Evolutionary conservation across 2,113 vertebrate species (phyloP).

Genomic region (Drymodes brunneopygia): DNA sequence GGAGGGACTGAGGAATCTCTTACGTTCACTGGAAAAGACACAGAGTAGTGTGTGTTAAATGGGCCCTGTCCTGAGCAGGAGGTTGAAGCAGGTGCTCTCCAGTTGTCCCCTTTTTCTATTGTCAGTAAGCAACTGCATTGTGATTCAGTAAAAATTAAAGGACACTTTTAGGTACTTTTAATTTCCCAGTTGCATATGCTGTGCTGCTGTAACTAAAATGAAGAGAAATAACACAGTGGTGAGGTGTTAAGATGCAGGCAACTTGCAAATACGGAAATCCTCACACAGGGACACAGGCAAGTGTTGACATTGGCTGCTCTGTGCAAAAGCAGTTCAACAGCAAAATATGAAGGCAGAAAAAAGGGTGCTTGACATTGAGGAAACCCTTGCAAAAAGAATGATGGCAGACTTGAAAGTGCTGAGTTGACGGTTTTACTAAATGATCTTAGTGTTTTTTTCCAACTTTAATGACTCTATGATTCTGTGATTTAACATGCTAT

Average conservation of each 20-base stretch:
- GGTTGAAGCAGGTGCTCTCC: neutral
- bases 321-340: neutral
- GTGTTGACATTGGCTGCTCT: neutral
- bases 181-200: neutral
- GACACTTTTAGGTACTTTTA: neutral
- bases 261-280: neutral
- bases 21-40: neutral
- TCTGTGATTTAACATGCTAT: neutral
- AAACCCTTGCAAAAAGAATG: neutral
- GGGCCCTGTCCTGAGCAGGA: accelerated
- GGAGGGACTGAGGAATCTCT: neutral
- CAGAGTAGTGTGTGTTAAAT: neutral
- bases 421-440: neutral
- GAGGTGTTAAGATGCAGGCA: neutral
- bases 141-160: neutral
- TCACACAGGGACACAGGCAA: neutral
- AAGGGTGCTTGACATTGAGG: neutral
- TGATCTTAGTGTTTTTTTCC: neutral
- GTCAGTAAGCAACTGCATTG: neutral
- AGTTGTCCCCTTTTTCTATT: neutral
- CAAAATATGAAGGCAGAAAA: neutral
- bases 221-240: neutral
- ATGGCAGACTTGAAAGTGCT: neutral
- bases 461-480: neutral
- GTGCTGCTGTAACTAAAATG: neutral